These are phyloP conservation scores for Thaumatotibia leucotreta DNA, from an alignment of 1,140 invertebrate genomes.

Conservation along the genomic window DNA sequence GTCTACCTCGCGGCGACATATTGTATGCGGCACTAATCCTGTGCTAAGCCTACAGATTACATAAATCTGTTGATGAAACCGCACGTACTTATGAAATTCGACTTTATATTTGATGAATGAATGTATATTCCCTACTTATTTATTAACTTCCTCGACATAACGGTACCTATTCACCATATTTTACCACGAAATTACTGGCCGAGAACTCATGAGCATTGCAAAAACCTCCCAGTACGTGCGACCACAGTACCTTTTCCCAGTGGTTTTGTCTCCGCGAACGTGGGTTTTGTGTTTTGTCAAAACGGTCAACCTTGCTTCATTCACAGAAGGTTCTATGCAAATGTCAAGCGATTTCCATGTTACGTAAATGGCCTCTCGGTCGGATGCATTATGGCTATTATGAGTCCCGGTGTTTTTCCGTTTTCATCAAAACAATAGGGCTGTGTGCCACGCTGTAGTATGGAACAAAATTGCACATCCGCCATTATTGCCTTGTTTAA, in stretches of 20 bases:
- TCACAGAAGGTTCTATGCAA: conserved; percentile 11
- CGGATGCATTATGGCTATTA: conserved; percentile 4
- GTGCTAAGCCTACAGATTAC: too few species aligned
- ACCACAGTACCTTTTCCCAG: conserved; percentile 5
- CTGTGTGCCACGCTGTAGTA: not conserved
- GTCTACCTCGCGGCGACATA: too few species aligned
- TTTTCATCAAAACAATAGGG: conserved; percentile 9
- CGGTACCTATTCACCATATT: not conserved
- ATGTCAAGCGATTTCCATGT: conserved; percentile 11
- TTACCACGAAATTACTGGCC: not conserved
- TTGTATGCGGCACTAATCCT: too few species aligned
- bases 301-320: conserved; percentile 2
- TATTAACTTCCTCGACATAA: not conserved
- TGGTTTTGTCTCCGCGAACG: not conserved
- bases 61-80: not conserved
- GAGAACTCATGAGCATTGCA: not conserved
- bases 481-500: not conserved
- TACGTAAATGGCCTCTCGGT: conserved; percentile 5
- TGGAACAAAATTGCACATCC: not conserved
- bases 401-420: conserved; percentile 10
- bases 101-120: not conserved
- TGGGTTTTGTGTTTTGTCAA: not conserved
- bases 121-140: not conserved
- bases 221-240: not conserved
- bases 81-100: not conserved